Evolutionary conservation across 92 coral and sea anemone genomes (phyloP), one percentile per base, ranked within the genome.

Genomic region (Paragorgia papillata): DNA sequence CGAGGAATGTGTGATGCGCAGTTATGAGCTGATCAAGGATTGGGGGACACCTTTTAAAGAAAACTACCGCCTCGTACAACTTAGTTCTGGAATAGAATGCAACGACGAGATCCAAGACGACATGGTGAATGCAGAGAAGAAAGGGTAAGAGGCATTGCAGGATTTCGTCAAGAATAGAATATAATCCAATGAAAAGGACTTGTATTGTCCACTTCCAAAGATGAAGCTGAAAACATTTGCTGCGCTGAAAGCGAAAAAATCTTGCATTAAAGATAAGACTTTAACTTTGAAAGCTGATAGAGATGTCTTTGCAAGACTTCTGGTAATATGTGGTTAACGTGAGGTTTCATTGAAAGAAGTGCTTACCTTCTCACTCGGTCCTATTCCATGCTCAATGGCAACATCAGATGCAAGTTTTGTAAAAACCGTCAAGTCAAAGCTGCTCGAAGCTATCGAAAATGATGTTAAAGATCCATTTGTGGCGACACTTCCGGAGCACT

Each of bases 361-460:
- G 15, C 57, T 66, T 40, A 66, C 32, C 22, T 40, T 39, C 35
- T 66, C 57, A 5, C 25, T 66, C 15, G 74, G 74, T 15, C 74
- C 74, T 19, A 66, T 66, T 28, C 74, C 74, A 41, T 66, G 74
- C 55, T 66, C 74, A 8, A 9, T 66, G 27, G 74, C 74, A 13
- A 66, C 74, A 40, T 1, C 57, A n/a, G 74, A 66, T 66, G 57
- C 55, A 41, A 2, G 34, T 20, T 21, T 66, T n/a, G 31, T 39
- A 15, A 66, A 66, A 27, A 66, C 74, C n/a, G 30, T 15, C 48
- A 66, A 66, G 24, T 40, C 74, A 6, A 66, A 66, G 74, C 27
- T 66, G 33, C 34, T 66, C 19, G 74, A 66, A 9, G 57, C 74
- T 10, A 66, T 66, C 22, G 74, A 66, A 66, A 40, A 66, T 7